Base-by-base conservation (phyloP, 2,113 vertebrate species). In the Enhydra lutris region DNA sequence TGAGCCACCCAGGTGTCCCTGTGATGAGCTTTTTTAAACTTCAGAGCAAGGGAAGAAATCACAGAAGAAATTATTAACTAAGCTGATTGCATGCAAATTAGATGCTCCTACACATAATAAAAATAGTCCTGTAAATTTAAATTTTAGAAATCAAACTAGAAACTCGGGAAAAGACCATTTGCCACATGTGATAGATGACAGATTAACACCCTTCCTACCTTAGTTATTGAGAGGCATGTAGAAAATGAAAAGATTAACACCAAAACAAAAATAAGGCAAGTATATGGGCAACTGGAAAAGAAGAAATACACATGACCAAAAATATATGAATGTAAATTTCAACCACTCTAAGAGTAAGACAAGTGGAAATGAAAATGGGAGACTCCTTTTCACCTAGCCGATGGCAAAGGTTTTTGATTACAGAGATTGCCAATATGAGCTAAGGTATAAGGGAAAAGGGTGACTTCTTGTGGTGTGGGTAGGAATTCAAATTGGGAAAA, bases 181-280 rank as follows among this genome's bases (percentile, higher is more conserved):
- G 24, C 29, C 36, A 47, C 9, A 50, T 74, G 69, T 26, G 3
- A 42, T 21, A 29, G 12, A 52, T 90, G 36, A 81, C 45, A 90
- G 36, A 74, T 67, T 15, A 55, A 31, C 11, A 36, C 4, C 5
- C 21, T 73, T 34, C 20, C 47, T 85, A 45, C 6, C 36, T 47
- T 26, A 45, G 18, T 78, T 90, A 78, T 7, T 76, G 59, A 65
- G 42, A 71, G 4, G 14, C 20, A 67, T 12, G 2, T 52, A 88
- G n/a, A 83, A 23, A 95, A 80, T 42, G 89, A 89, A 92, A 95
- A 74, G 61, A 65, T 50, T 92, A 84, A 74, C 10, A 36, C 84
- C 4, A 69, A 83, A 61, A 92, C 31, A 89, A 96, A 89, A 92
- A 81, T 65, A 39, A 91, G 20, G 21, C 73, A 80, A 45, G 52